These are phyloP conservation scores for Taeniopygia guttata DNA, from an alignment of 2,797 vertebrate genomes.

Conservation along the genomic window DNA sequence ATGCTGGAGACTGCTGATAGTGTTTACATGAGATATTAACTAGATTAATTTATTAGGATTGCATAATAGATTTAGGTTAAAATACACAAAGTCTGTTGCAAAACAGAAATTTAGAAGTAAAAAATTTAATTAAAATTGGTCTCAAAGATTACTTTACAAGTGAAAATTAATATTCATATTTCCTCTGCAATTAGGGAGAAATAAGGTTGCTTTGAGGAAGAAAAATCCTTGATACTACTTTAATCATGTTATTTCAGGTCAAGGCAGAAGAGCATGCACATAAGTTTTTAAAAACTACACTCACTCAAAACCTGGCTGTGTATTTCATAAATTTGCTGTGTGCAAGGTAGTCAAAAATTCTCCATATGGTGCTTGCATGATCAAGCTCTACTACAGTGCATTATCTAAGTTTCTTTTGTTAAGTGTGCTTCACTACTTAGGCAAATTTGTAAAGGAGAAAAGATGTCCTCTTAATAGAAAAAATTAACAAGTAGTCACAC, in stretches of 20 bases:
- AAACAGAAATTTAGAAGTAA: neutral
- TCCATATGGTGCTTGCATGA: neutral
- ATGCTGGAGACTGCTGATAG: neutral
- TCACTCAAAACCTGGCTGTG: neutral
- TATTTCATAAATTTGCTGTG: neutral
- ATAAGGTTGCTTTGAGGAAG: neutral
- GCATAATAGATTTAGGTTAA: neutral
- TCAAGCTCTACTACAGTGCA: neutral
- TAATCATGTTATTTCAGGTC: neutral
- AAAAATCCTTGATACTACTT: neutral
- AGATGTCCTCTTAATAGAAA: neutral
- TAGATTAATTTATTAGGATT: neutral
- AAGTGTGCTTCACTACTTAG: neutral
- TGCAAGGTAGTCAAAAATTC: neutral
- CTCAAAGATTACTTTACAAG: neutral
- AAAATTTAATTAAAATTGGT: neutral
- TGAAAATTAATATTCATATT: neutral
- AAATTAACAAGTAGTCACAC: fast-evolving
- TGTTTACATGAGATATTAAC: neutral
- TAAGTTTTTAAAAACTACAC: neutral
- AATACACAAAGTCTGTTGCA: neutral
- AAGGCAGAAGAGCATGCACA: neutral
- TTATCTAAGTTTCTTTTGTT: neutral
- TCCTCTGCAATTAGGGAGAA: neutral
- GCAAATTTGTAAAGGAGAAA: neutral